Evolutionary conservation across 2,113 vertebrate species (phyloP), one percentile per base, ranked within the genome.

Genomic region (Hippocampus guttulatus): DNA sequence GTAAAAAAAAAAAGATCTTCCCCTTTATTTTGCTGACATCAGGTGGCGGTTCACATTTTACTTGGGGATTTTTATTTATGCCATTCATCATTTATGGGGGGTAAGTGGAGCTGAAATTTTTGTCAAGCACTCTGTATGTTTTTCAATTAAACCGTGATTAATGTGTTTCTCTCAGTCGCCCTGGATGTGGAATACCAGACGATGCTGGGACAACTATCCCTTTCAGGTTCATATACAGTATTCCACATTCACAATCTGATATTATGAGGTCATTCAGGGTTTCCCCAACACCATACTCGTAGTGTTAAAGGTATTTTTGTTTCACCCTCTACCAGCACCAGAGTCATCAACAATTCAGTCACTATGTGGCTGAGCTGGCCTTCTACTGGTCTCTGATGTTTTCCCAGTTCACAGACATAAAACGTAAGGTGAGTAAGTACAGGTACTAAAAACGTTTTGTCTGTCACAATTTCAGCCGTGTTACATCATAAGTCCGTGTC

Each of bases 1-100:
- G 52, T 15, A n/a, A 41, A 63, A 41, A 41, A 63, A 41, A 21
- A 9, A 41, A 0, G 5, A 12, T 58, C 27, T 43, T 70, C 4
- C 27, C 0, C 20, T 27, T 1, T 62, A 69, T 57, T 74, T 85
- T 91, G 72, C 18, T 90, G 14, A 2, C 47, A 88, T 68, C 91
- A 98, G 96, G 95, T 98, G 96, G 96, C 92, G 91, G 89, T 95
- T 97, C 88, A 94, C 95, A 54, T 98, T 96, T 94, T 94, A 92
- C 84, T 88, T 96, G 79, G 94, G 93, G 73, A 91, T 96, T 85
- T 96, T 97, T 90, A 94, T 91, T 76, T 98, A 96, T 76, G 94
- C 93, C 80, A 78, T 98, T 87, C 85, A 81, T 75, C 91, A 95
- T 89, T 90, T 97, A 71, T 96, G 95, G 95, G 89, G 78, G 94